These are phyloP conservation scores for Phengaris alcon DNA, from an alignment of 2,888 invertebrate species.

Conservation along the genomic window DNA sequence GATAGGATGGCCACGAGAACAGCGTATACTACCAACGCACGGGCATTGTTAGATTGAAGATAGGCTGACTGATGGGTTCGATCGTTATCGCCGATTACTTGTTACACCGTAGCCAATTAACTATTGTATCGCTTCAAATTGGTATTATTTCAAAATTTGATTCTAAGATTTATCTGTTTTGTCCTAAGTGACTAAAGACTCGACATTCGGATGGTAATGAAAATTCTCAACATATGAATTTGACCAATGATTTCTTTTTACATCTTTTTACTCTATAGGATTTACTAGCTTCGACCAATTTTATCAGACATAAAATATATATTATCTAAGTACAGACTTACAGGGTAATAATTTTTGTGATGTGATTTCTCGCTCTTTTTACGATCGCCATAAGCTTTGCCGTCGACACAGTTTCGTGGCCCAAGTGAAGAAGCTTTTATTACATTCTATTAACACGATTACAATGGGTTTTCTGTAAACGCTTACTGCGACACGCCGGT, in stretches of 20 bases:
- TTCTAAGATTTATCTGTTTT: too few species aligned
- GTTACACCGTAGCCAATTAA: slow-evolving; percentile 2
- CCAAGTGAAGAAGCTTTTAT: neutral
- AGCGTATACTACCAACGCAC: neutral
- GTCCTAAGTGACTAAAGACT: too few species aligned
- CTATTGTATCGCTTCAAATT: neutral
- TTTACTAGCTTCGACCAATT: too few species aligned
- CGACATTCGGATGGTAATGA: too few species aligned
- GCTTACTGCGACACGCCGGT: neutral
- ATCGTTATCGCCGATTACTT: neutral
- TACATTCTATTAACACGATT: neutral
- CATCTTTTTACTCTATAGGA: too few species aligned
- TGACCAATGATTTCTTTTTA: too few species aligned
- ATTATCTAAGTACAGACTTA: too few species aligned
- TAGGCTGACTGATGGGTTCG: neutral
- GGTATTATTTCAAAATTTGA: neutral
- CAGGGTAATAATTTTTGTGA: too few species aligned
- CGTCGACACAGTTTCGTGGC: neutral
- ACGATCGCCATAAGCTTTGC: neutral
- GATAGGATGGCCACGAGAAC: neutral
- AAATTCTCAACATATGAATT: too few species aligned
- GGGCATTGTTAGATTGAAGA: neutral
- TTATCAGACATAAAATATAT: too few species aligned
- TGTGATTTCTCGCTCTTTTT: neutral
- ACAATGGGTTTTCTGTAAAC: slow-evolving; percentile 3